Percentiles rank a stretch among this genome's conserved stretches.
These are phyloP conservation scores for Microtus ochrogaster DNA, from an alignment of 2,113 vertebrate species.

Conservation along the genomic window DNA sequence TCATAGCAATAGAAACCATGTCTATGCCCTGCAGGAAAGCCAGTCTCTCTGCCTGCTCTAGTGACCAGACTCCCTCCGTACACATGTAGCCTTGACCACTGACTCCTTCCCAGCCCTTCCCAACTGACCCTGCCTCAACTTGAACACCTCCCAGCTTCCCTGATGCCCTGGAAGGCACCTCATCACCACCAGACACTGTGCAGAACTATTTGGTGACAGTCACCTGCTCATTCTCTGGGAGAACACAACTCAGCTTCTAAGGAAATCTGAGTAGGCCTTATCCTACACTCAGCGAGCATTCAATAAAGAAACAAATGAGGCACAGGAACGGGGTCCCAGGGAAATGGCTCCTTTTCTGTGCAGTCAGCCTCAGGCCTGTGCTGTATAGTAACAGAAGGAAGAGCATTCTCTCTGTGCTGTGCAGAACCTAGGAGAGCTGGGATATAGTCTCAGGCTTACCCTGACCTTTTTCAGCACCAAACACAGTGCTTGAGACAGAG, in stretches of 20 bases:
- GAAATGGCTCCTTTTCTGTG: too few relatives aligned
- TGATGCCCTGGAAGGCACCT: neutral
- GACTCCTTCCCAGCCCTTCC: neutral
- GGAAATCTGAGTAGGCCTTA: rapidly evolving
- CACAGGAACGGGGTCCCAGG: neutral
- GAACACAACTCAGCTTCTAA: too few relatives aligned
- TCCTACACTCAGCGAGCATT: neutral
- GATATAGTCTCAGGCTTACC: neutral
- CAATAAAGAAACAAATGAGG: too few relatives aligned
- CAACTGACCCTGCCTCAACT: neutral
- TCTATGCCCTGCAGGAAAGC: rapidly evolving
- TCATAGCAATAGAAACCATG: neutral
- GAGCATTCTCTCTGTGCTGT: neutral
- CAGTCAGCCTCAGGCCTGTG: too few relatives aligned
- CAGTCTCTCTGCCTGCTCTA: neutral
- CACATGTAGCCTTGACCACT: neutral
- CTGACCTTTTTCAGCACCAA: neutral
- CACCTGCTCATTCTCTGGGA: neutral
- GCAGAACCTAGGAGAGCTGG: too few relatives aligned
- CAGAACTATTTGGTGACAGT: neutral
- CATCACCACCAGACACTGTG: neutral
- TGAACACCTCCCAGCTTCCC: neutral
- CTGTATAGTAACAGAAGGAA: neutral
- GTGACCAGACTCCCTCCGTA: neutral
- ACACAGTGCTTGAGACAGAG: neutral